phyloP scores from a whole-genome alignment of 2,888 invertebrate genomes.

The Chrysomela aeneicollis region DNA sequence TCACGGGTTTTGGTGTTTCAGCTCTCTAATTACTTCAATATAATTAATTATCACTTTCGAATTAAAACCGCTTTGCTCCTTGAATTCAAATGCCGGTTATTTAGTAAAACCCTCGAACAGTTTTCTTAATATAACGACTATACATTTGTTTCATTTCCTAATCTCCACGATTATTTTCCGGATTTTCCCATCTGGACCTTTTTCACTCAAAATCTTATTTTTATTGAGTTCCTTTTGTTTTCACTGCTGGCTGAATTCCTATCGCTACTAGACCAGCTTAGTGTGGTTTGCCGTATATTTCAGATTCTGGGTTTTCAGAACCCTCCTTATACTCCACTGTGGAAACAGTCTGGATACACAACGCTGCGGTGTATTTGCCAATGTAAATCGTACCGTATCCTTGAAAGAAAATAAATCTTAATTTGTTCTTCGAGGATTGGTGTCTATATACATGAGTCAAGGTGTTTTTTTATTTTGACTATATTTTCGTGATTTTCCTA shows the following conservation, averaged over 20 bases:
- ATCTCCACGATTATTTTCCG: background rate
- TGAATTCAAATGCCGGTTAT: constrained; percentile 1
- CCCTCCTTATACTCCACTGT: background rate
- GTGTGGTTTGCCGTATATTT: background rate
- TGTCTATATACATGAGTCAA: background rate
- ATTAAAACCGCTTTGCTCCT: constrained; percentile 9
- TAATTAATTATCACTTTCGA: constrained; percentile 42
- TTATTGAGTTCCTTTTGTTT: background rate
- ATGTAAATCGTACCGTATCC: background rate
- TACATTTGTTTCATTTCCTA: background rate
- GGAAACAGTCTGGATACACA: constrained; percentile 2
- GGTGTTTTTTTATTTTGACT: too few species aligned
- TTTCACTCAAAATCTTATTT: background rate
- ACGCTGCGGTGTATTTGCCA: background rate
- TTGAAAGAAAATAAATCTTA: background rate
- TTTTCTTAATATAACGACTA: background rate
- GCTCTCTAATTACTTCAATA: constrained; percentile 43
- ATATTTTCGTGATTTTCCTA: too few species aligned
- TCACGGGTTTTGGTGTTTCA: constrained; percentile 39
- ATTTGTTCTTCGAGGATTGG: background rate
- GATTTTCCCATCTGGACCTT: background rate
- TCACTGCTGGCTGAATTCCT: background rate
- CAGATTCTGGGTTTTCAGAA: background rate
- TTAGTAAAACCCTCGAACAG: background rate
- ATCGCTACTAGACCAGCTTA: background rate